phyloP scores from a whole-genome alignment of 2,797 vertebrate genomes.

The Paguma larvata region DNA sequence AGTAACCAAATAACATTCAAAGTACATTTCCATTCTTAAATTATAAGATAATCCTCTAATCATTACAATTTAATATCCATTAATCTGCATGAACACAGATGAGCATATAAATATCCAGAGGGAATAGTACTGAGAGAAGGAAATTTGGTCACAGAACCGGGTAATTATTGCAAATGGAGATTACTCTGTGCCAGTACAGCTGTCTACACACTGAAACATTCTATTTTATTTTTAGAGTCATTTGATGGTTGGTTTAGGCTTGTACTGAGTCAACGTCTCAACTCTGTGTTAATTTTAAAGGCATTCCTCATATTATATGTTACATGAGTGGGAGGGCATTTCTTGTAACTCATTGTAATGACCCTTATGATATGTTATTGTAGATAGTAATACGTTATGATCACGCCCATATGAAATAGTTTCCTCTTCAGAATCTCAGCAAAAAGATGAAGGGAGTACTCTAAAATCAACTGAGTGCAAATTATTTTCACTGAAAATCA shows the following conservation, averaged over 20 bases:
- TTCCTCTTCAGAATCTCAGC: conserved; percentile 13
- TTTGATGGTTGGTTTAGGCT: conserved; percentile 45
- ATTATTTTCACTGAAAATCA: conserved; percentile 75
- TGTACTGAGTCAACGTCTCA: conserved; percentile 57
- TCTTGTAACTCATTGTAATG: conserved; percentile 9
- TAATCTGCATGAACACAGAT: conserved; percentile 58
- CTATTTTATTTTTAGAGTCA: conserved; percentile 67
- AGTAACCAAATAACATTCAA: conserved; percentile 52
- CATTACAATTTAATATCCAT: conserved; percentile 62
- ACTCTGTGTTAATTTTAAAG: conserved; percentile 58
- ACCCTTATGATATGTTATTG: background rate
- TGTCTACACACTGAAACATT: conserved; percentile 58
- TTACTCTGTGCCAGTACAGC: conserved; percentile 32
- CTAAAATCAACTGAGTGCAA: conserved; percentile 58
- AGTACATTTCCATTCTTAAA: conserved; percentile 46
- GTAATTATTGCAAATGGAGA: conserved; percentile 63
- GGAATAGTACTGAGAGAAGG: conserved; percentile 37
- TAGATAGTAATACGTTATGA: background rate
- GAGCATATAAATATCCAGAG: conserved; percentile 53
- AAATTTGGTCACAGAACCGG: conserved; percentile 48
- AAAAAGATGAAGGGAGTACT: background rate
- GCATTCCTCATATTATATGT: conserved; percentile 26
- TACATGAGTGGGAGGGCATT: background rate
- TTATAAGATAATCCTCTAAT: conserved; percentile 57
- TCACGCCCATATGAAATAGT: background rate